phyloP scores from a whole-genome alignment of 2,888 invertebrate genomes.

The Odontomyia ornata region DNA sequence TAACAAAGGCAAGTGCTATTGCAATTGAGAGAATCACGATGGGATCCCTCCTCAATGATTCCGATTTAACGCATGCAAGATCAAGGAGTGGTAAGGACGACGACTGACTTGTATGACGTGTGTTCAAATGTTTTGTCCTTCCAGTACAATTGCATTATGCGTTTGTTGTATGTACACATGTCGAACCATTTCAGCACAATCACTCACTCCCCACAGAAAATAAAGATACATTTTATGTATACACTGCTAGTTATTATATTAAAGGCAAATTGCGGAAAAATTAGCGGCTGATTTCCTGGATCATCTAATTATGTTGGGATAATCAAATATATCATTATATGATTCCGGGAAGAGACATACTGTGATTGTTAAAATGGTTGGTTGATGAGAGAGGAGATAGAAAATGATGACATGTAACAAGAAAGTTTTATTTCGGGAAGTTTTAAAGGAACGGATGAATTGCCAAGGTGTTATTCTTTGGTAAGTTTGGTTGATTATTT shows the following conservation, averaged over 20 bases:
- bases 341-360: neutral
- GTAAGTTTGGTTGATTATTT: too few relatives aligned
- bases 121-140: neutral
- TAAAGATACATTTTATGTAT: conserved; percentile 46
- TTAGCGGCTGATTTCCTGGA: conserved; percentile 65
- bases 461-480: too few relatives aligned
- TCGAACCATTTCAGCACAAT: conserved; percentile 47
- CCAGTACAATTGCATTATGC: conserved; percentile 20
- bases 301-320: conserved; percentile 61
- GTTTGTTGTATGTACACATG: conserved; percentile 50
- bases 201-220: conserved; percentile 46
- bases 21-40: conserved; percentile 51
- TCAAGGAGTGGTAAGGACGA: conserved; percentile 8
- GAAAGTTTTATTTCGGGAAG: too few relatives aligned
- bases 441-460: too few relatives aligned
- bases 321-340: conserved; percentile 44
- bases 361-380: too few relatives aligned
- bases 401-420: too few relatives aligned
- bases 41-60: conserved; percentile 8
- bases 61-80: neutral
- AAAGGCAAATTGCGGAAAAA: conserved; percentile 66
- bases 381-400: too few relatives aligned
- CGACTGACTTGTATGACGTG: conserved; percentile 21
- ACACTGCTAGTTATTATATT: conserved; percentile 61
- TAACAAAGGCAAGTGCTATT: conserved; percentile 62